A percentile compares a stretch with the other conserved stretches of the same genome.
Conservation (phyloP, 1,140 invertebrate genomes). For the Dolichoris vasculosae region DNA sequence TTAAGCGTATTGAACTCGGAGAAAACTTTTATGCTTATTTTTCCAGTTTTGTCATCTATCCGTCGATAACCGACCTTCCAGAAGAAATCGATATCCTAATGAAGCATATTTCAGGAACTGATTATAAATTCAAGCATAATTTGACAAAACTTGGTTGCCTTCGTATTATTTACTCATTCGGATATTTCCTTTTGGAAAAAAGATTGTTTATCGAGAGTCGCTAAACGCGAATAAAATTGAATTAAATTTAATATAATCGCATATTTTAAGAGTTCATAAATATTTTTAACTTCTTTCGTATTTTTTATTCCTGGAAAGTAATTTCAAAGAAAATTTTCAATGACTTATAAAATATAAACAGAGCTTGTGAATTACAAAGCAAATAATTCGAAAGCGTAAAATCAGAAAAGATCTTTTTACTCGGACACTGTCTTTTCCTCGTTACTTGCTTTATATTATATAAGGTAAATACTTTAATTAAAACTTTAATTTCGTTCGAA, state of each 20-base stretch:
- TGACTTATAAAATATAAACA: background rate
- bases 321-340: too few relatives aligned
- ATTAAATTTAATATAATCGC: too few relatives aligned
- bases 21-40: constrained; percentile 27
- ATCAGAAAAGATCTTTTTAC: background rate
- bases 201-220: background rate
- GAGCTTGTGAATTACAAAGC: background rate
- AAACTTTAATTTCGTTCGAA: background rate
- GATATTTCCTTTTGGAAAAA: background rate
- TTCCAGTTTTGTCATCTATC: constrained; percentile 17
- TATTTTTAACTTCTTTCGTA: too few relatives aligned
- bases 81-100: constrained; percentile 55
- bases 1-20: constrained; percentile 12
- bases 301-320: too few relatives aligned
- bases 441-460: background rate
- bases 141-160: background rate
- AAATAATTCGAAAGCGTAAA: background rate
- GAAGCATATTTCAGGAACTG: constrained; percentile 48
- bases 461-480: background rate
- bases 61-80: background rate
- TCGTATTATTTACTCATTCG: constrained; percentile 27
- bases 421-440: background rate
- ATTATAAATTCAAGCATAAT: constrained; percentile 44
- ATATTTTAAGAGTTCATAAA: too few relatives aligned
- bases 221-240: too few relatives aligned